Evolutionary conservation across 1,140 invertebrate species (phyloP), one percentile per base, ranked within the genome.

Genomic region (Drosophila triauraria): DNA sequence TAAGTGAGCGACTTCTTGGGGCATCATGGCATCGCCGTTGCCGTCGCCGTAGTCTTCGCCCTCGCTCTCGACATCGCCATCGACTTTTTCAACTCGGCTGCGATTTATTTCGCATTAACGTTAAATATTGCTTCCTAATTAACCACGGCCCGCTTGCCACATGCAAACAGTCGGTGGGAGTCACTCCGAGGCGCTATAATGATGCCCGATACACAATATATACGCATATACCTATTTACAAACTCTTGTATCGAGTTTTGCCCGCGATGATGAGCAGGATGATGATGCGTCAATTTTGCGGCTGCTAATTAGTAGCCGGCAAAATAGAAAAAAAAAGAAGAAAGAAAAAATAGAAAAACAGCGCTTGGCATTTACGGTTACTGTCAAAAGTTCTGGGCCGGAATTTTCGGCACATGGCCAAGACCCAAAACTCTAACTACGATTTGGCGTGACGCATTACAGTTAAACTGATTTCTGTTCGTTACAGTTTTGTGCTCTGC

Each of bases 71-170:
- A 3, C 32, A 35, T 54, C 63, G 67, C 38, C 70, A 74, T 68
- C 42, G 46, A 80, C 61, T 79, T 80, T 74, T 80, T 80, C 48
- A 74, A 59, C 38, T 62, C 70, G 43, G 46, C 78, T 90, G 78
- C 81, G 85, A 90, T 90, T 90, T 90, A 90, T 90, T 90, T 90
- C 85, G 78, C 85, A 90, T 90, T 90, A 90, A 90, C 85, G 86
- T 84, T 90, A 77, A 90, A 90, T 90, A 90, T 85, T 90, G 85
- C 78, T 65, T 82, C 75, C 86, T 90, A 90, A 90, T 90, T 90
- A 90, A 90, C 86, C 85, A 63, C 76, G 71, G 62, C 51, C 70
- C 81, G 67, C 62, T 58, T 71, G 78, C 60, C 74, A 81, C 78
- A 85, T 68, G 51, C 70, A 81, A 67, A 70, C 67, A 74, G 43